Conservation (phyloP, 2,888 invertebrate genomes). For the Nephrotoma appendiculata region DNA sequence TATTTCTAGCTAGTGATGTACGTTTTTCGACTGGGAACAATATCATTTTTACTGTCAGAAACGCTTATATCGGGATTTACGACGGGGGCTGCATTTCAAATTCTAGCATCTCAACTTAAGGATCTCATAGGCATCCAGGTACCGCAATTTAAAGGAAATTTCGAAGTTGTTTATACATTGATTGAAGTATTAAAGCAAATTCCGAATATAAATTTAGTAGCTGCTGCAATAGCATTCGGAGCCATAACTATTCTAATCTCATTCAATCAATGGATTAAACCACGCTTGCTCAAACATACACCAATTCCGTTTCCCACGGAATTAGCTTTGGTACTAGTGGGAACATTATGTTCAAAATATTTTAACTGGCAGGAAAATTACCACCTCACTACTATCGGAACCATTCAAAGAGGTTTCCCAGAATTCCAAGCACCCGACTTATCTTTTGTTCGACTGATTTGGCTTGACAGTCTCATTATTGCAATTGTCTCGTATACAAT, state of each 20-base stretch:
- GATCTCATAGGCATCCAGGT: neutral
- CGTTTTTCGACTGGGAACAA: neutral
- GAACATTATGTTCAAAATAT: neutral
- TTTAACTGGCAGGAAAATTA: neutral
- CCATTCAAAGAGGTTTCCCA: neutral
- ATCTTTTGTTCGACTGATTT: neutral
- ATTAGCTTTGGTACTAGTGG: neutral
- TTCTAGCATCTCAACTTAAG: neutral
- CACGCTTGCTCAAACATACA: neutral
- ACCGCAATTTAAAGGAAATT: neutral
- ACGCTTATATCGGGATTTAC: neutral
- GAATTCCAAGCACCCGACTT: neutral
- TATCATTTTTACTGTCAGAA: neutral
- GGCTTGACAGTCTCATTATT: conserved; percentile 2
- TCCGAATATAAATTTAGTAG: neutral
- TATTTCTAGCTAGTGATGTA: neutral
- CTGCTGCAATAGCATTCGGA: neutral
- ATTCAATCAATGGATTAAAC: neutral
- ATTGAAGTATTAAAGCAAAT: neutral
- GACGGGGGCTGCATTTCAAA: neutral
- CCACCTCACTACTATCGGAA: neutral
- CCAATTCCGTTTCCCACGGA: neutral
- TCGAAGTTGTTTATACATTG: neutral
- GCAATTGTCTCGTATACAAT: conserved; percentile 58
- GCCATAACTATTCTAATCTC: neutral